Base-by-base conservation (phyloP, 1,140 invertebrate species). In the Leptoteleia sp. region DNA sequence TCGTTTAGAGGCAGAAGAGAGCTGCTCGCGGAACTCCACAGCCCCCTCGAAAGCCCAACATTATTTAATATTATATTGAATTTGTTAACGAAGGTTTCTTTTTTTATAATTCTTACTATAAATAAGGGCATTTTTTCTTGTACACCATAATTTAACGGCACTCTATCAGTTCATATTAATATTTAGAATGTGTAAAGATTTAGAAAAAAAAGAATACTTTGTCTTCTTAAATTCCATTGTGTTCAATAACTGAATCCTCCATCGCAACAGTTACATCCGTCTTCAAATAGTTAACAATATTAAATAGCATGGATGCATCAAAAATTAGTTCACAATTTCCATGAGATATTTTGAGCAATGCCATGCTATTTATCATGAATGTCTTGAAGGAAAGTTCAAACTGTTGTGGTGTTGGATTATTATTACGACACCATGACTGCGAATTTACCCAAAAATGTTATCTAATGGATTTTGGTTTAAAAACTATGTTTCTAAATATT, bases 381-480 rank as follows among this genome's bases (percentile, higher is more conserved):
- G 55, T 59, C 16, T 64, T 65, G 17, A 52, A 81, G 1, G 48
- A 54, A 1, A 15, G 1, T 16, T 72, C 54, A 33, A 77, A 77
- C 13, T 68, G 57, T 0, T 11, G 12, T 1, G 61, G 50, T 4
- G 67, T 70, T 5, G 73, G 79, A 37, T 72, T 81, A 1, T 4
- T 59, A 42, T 78, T 68, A n/a, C 65, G 15, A 25, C 4, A 4
- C 16, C 40, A 13, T 72, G 73, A 38, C 40, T 57, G 17, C 62
- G 12, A 19, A 77, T 48, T 38, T 37, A 29, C 17, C 79, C 67
- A 7, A 77, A 80, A 64, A 80, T 77, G 31, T 73, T 72, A 35
- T 80, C 79, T 16, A 77, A 11, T 0, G 67, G 61, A 59, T 81
- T 68, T 22, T 81, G 79, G 43, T 75, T 81, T 3, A 75, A 2